Percentiles rank a stretch among this genome's conserved stretches.
These are phyloP conservation scores for Helobdella robusta DNA, from an alignment of 2,888 invertebrate species.

Conservation along the genomic window DNA sequence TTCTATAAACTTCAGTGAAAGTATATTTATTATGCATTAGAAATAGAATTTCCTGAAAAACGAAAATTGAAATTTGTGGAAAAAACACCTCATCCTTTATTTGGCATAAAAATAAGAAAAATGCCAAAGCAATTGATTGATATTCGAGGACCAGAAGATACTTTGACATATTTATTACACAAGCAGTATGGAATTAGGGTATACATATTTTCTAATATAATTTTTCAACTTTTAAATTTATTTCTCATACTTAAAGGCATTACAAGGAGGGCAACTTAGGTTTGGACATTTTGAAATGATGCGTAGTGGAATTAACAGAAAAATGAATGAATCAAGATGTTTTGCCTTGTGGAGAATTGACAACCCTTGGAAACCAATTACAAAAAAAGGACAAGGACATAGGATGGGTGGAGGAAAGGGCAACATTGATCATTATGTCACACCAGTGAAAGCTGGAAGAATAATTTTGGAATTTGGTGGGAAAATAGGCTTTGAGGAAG, in stretches of 20 bases:
- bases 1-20: too few species aligned
- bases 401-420: slow-evolving; percentile 96
- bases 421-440: slow-evolving; percentile 83
- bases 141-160: slow-evolving; percentile 77
- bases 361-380: slow-evolving; percentile 87
- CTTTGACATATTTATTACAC: slow-evolving; percentile 75
- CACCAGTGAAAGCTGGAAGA: slow-evolving; percentile 79
- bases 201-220: slow-evolving; percentile 34
- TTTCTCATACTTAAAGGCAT: slow-evolving; percentile 57
- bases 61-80: slow-evolving; percentile 58
- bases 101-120: slow-evolving; percentile 65
- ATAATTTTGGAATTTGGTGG: slow-evolving; percentile 90
- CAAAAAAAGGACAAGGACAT: slow-evolving; percentile 62
- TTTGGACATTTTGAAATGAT: slow-evolving; percentile 80
- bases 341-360: slow-evolving; percentile 92
- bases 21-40: too few species aligned
- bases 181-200: slow-evolving; percentile 88
- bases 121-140: slow-evolving; percentile 72
- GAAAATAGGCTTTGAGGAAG: slow-evolving; percentile 65
- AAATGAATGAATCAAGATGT: slow-evolving; percentile 69
- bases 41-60: slow-evolving; percentile 42
- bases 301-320: slow-evolving; percentile 65
- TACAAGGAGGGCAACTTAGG: slow-evolving; percentile 69
- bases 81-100: slow-evolving; percentile 57
- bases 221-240: neutral